Evolutionary conservation across 2,888 invertebrate genomes (phyloP), one percentile per base, ranked within the genome.

Genomic region (Xanthia icteritia): DNA sequence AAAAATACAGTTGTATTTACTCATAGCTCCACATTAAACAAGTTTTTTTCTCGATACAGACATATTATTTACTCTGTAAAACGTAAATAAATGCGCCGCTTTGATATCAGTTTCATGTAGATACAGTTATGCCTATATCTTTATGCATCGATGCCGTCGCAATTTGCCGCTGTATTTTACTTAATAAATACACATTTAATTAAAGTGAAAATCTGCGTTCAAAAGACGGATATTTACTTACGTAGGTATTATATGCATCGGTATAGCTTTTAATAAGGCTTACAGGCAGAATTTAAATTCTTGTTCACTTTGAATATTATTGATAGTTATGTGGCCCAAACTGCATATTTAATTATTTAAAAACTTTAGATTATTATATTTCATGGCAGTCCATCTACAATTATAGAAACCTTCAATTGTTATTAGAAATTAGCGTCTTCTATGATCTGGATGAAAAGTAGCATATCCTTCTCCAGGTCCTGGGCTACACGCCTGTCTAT

Each of bases 41-140:
- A 39, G 48, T 63, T 78, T 56, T 51, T 68, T 79, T 78, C 36
- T 0, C 60, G 4, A 5, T 61, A 39, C 0, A 63, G 1, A 81
- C 31, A 31, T 31, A 9, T 58, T 82, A 58, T 76, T 73, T 58
- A 20, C 31, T 61, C 36, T 56, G 58, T 27, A 15, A 65, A 84
- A 56, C 20, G 60, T 61, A 48, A 71, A 80, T 27, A 61, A 65
- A 60, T 80, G 31, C 60, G 11, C 45, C 45, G 51, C 54, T 80
- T 84, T 80, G 58, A 84, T 79, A 54, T 39, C 39, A 71, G 54
- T 23, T 80, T 42, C 20, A 48, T 42, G 17, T 63, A 51, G 17
- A 54, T 17, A 83, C n/a, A 56, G 56, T 36, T 54, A 54, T 39
- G 11, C 15, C 3, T 66, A 36, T 42, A 51, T 27, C 15, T 58